A percentile compares a stretch with the other conserved stretches of the same genome.
Conservation (phyloP, 2,797 vertebrate species). For the Microtus obscurus region DNA sequence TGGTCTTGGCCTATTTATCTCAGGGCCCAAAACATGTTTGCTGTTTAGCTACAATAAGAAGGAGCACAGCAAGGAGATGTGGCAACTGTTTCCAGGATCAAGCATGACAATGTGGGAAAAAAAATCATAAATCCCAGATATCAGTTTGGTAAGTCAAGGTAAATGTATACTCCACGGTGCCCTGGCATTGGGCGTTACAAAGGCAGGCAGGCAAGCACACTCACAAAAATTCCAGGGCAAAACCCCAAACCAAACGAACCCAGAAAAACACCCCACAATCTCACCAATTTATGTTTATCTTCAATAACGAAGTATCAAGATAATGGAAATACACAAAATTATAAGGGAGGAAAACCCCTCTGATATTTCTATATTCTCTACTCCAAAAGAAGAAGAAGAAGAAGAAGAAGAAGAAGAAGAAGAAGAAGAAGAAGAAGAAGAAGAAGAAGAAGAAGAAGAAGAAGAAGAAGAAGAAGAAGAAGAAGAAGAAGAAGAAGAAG, state of each 20-base stretch:
- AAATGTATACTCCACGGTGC: not conserved
- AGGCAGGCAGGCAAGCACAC: not conserved
- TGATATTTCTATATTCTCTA: not conserved
- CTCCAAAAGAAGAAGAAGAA: not conserved
- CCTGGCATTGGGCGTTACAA: not conserved
- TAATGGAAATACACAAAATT: slow-evolving; percentile 15
- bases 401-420: not conserved
- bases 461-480: not conserved
- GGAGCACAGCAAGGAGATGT: not conserved
- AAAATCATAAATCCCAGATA: not conserved
- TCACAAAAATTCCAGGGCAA: not conserved
- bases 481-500: too few relatives aligned
- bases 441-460: too few relatives aligned
- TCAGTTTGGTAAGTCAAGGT: not conserved
- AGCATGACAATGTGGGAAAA: not conserved
- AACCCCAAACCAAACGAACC: not conserved
- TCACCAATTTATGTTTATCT: not conserved
- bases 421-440: too few relatives aligned
- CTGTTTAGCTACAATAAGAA: not conserved
- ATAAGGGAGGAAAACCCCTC: not conserved
- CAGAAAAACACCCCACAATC: not conserved
- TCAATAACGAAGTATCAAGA: slow-evolving; percentile 27
- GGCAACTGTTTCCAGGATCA: not conserved
- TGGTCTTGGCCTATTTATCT: not conserved
- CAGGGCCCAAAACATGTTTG: not conserved